phyloP scores from a whole-genome alignment of 1,140 invertebrate species.

The Neelides sp. region DNA sequence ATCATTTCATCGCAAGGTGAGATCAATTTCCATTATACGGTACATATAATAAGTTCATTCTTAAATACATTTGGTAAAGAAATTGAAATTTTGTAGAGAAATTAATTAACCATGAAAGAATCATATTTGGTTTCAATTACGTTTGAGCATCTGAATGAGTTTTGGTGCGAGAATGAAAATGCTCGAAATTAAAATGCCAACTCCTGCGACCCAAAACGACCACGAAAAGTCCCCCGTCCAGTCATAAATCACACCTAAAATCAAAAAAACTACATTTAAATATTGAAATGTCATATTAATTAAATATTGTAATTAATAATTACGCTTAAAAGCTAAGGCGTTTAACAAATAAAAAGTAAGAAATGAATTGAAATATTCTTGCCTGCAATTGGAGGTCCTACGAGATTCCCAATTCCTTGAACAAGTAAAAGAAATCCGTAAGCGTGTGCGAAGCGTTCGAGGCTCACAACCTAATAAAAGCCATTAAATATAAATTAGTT shows the following conservation, averaged over 20 bases:
- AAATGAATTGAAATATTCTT: slow-evolving; percentile 7
- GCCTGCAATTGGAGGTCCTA: slow-evolving; percentile 77
- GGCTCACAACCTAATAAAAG: slow-evolving; percentile 28
- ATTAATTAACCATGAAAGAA: too few relatives aligned
- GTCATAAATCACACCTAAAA: slow-evolving; percentile 27
- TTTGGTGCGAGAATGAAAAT: slow-evolving; percentile 29
- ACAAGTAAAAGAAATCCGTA: slow-evolving; percentile 75
- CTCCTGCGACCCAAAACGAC: slow-evolving; percentile 27
- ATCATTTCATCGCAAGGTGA: too few relatives aligned
- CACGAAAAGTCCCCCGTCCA: slow-evolving; percentile 21
- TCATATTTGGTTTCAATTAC: too few relatives aligned
- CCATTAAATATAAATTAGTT: background rate
- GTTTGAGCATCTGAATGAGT: too few relatives aligned
- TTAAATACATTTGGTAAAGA: too few relatives aligned
- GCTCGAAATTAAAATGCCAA: slow-evolving; percentile 28
- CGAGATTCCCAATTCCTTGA: slow-evolving; percentile 73
- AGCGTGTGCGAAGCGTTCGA: slow-evolving; percentile 78
- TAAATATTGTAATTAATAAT: background rate
- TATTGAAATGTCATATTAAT: background rate
- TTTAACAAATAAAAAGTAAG: background rate
- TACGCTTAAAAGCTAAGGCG: background rate
- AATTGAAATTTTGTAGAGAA: too few relatives aligned
- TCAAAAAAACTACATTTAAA: background rate
- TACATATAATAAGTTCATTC: too few relatives aligned
- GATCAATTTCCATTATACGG: too few relatives aligned